Evolutionary conservation across 2,113 vertebrate genomes (phyloP), one percentile per base, ranked within the genome.

Genomic region (Desmodus rotundus): DNA sequence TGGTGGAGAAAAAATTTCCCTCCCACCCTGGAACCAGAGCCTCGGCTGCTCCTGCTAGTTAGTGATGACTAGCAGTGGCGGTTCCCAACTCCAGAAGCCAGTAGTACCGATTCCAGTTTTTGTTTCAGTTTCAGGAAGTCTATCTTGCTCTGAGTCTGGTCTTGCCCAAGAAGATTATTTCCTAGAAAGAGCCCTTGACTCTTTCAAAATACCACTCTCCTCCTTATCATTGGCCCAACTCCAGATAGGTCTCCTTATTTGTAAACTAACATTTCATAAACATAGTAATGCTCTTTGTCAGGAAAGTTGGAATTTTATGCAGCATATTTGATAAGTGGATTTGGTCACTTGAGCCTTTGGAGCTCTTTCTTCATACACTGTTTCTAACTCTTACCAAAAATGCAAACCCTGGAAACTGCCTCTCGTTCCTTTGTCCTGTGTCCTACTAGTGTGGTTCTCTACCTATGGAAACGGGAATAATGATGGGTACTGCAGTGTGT

Each of bases 401-500:
- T 87, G 38, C 36, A 82, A 88, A 89, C 85, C 70, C 20, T 94
- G n/a, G 17, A 96, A 88, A 78, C n/a, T 65, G 50, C n/a, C 36
- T 96, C 28, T 68, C 43, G 20, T 88, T 74, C 10, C 20, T 33
- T 1, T 82, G 41, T 19, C 50, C 3, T 2, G 16, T 67, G 70
- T 47, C 54, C 38, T 83, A 13, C 45, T 87, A 56, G 1, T 58
- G 26, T 43, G 19, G 43, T 24, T 20, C 45, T 80, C 52, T 52
- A 33, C 81, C 95, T 77, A 89, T 84, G 76, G 52, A 70, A 67
- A 38, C 28, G 6, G 12, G 16, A 95, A 81, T 54, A 50, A 20
- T 63, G 52, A 56, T 89, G 24, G 63, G 78, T 84, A 45, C 38
- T 63, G 0, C 13, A 24, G 13, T 31, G 38, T 74, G 61, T 20